Base-by-base conservation (phyloP, 2,113 vertebrate genomes). In the Cyprinodon tularosa region DNA sequence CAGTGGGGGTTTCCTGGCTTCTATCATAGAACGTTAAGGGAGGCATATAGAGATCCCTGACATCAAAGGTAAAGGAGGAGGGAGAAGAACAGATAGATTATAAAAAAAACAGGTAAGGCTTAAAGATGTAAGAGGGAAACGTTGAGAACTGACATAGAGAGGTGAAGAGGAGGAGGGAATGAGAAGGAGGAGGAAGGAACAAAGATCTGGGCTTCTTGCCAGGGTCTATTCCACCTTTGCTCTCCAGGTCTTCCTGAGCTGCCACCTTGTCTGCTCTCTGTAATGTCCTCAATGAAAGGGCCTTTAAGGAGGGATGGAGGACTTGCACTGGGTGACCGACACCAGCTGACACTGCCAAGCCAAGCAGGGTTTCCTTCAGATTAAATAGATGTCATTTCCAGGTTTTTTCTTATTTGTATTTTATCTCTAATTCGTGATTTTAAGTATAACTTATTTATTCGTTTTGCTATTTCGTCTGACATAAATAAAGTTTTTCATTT, bases 381-480 rank as follows among this genome's bases (percentile, higher is more conserved):
- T 89, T 91, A 89, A 90, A 90, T 90, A 84, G 86, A 89, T 90
- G 90, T 91, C 89, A 89, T 89, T 89, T 89, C 84, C 75, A 86
- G 14, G 4, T 50, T 8, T 2, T 39, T 84, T 77, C 48, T 48
- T 61, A 7, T 40, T 4, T n/a, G 36, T 29, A 1, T 37, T 12
- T 65, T 76, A 29, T 29, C 29, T 29, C 29, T 29, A 29, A 29
- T 29, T 29, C 29, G 29, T 1, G 29, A 29, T 29, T 29, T 29
- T 29, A 29, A 29, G 29, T 29, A 29, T 29, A 29, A 29, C 29
- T 29, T 29, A 29, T 29, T 29, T 29, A 29, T 29, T 29, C 29
- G 29, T 29, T 29, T 29, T 29, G 29, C 29, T 29, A 29, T 29
- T 29, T 29, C 29, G 29, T 29, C 29, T 29, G 29, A 29, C 29